These are phyloP conservation scores for Xiphophorus maculatus DNA, from an alignment of 2,113 vertebrate species.

Conservation along the genomic window DNA sequence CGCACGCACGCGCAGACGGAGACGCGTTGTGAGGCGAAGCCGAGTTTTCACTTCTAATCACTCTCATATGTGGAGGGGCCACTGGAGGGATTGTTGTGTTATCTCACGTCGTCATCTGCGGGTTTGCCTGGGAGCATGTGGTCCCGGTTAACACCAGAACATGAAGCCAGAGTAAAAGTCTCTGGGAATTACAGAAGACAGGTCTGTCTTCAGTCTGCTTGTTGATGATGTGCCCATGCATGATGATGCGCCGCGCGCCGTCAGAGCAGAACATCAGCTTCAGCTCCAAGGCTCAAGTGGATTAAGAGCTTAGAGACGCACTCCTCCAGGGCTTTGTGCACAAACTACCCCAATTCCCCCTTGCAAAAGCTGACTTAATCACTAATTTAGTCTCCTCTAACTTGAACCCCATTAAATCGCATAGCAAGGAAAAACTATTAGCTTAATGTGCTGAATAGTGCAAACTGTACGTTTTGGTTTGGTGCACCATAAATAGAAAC, in stretches of 20 bases:
- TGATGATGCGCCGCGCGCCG: not conserved
- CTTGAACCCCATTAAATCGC: conserved; percentile 20
- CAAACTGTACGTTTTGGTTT: not conserved
- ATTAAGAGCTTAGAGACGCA: conserved; percentile 68
- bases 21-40: conserved; percentile 29
- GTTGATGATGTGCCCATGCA: not conserved
- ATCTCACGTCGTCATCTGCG: conserved; percentile 53
- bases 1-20: conserved; percentile 24
- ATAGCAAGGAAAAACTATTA: conserved; percentile 1
- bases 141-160: conserved; percentile 48
- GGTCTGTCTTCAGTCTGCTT: not conserved
- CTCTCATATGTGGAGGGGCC: conserved; percentile 62
- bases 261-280: conserved; percentile 37
- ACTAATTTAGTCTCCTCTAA: conserved; percentile 38
- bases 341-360: conserved; percentile 35
- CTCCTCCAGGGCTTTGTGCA: conserved; percentile 53
- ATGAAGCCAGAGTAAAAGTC: conserved; percentile 22
- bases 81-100: conserved; percentile 56
- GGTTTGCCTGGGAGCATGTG: conserved; percentile 45
- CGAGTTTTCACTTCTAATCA: conserved; percentile 60
- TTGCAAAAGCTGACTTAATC: conserved; percentile 49
- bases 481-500: not conserved
- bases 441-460: not conserved
- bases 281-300: conserved; percentile 51
- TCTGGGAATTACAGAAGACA: conserved; percentile 16